These are phyloP conservation scores for Drosophila basisetae DNA, from an alignment of 2,888 invertebrate genomes.

Conservation along the genomic window DNA sequence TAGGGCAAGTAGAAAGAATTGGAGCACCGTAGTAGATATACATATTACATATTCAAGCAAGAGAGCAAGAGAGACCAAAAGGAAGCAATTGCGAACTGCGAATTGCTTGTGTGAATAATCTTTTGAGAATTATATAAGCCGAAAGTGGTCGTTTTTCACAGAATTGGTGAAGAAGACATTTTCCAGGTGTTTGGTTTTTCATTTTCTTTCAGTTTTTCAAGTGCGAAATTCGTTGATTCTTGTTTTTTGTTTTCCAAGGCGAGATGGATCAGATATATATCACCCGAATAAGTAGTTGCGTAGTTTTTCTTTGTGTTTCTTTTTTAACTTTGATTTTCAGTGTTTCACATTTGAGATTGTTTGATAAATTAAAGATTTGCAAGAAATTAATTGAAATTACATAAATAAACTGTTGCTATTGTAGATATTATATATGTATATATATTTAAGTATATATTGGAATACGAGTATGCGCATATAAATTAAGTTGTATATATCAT, in stretches of 20 bases:
- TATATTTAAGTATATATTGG: conserved; percentile 42
- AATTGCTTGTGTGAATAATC: conserved; percentile 21
- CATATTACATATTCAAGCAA: conserved; percentile 32
- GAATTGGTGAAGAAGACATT: conserved; percentile 9
- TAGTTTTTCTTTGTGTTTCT: conserved; percentile 76
- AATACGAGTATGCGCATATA: conserved; percentile 60
- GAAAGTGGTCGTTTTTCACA: conserved; percentile 28
- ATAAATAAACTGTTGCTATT: conserved; percentile 54
- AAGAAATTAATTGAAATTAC: conserved; percentile 51
- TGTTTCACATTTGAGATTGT: conserved; percentile 15
- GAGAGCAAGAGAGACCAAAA: conserved; percentile 43
- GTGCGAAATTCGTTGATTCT: conserved; percentile 31
- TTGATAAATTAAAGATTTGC: conserved; percentile 41
- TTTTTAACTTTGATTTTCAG: conserved; percentile 15
- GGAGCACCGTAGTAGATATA: conserved; percentile 30
- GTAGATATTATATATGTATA: conserved; percentile 34
- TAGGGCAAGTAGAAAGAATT: conserved; percentile 42
- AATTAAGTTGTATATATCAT: conserved; percentile 46
- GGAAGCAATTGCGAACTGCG: conserved; percentile 32
- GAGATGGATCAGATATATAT: conserved; percentile 34
- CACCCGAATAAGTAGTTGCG: conserved; percentile 32
- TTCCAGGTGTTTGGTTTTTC: conserved; percentile 16
- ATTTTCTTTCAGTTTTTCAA: conserved; percentile 4
- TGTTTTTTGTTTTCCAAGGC: conserved; percentile 6
- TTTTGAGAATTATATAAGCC: conserved; percentile 14